A percentile compares a stretch with the other conserved stretches of the same genome.
Evolutionary conservation across 2,797 vertebrate genomes (phyloP).

Genomic region (Apodemus agrarius): DNA sequence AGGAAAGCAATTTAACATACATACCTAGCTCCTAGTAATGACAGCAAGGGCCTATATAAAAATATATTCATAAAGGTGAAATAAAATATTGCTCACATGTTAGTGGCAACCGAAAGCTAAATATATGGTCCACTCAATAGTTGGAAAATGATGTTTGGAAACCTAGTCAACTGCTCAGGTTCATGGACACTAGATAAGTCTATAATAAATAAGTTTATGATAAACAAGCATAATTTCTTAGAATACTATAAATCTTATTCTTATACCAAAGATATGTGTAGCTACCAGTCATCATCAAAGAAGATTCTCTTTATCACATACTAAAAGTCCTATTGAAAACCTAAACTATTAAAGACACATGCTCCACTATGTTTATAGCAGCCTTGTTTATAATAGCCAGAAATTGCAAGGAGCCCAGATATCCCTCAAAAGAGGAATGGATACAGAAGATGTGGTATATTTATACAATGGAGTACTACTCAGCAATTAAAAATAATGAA

Average conservation of each 20-base stretch:
- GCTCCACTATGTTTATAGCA: no score
- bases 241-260: neutral
- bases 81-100: neutral
- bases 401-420: no score
- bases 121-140: neutral
- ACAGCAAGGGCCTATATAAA: neutral
- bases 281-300: neutral
- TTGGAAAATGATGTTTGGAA: neutral
- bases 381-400: no score
- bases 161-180: neutral
- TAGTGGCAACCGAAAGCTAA: neutral
- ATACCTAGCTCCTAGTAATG: neutral
- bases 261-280: neutral
- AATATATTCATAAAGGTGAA: neutral
- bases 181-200: neutral
- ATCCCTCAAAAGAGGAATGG: no score
- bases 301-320: neutral
- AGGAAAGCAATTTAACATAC: neutral
- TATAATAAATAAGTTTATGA: neutral
- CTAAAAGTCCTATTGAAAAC: neutral
- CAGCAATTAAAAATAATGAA: no score
- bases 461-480: no score
- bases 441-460: no score
- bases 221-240: neutral
- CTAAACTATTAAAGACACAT: no score